Evolutionary conservation across 2,113 vertebrate genomes (phyloP), one percentile per base, ranked within the genome.

Genomic region (human (Homo sapiens)): DNA sequence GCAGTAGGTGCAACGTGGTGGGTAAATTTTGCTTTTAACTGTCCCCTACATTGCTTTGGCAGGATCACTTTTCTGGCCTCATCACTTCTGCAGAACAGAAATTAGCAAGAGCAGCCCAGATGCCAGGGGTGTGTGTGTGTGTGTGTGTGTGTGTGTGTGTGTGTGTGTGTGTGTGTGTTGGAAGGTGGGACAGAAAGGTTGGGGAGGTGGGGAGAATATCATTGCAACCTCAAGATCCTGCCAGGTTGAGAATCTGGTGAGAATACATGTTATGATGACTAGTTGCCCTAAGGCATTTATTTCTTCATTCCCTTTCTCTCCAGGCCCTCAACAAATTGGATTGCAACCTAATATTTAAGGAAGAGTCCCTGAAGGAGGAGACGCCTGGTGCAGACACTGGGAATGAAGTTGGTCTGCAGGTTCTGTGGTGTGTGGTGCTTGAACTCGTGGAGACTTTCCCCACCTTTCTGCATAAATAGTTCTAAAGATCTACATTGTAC

Each of bases 211-310:
- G 10, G 45, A 50, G 30, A 78, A 25, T 3, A 4, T 52, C 8
- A 2, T 43, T 82, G 57, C 11, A 10, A 22, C 23, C 75, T 40
- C 6, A 8, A 38, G 84, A 38, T 50, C 14, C 90, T 70, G 16
- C 40, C 30, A 61, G 50, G 13, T 5, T 96, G 76, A 79, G 64
- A 59, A 89, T 50, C 83, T 32, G 50, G 35, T 66, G 8, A 52
- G 64, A 73, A 38, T 5, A 61, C 3, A 0, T 9, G 13, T 22
- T 22, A 2, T 20, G 30, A 30, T 13, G 38, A 43, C n/a, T 8
- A 38, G 59, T 35, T 72, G 35, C 38, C 22, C 45, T n/a, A 10
- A 55, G 11, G 66, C 48, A 16, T 55, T 76, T 55, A 5, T 40
- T 45, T 55, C 32, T 30, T 66, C n/a, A 8, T 52, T 72, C 80